phyloP scores from a whole-genome alignment of 1,140 invertebrate species.

The Ips nitidus region DNA sequence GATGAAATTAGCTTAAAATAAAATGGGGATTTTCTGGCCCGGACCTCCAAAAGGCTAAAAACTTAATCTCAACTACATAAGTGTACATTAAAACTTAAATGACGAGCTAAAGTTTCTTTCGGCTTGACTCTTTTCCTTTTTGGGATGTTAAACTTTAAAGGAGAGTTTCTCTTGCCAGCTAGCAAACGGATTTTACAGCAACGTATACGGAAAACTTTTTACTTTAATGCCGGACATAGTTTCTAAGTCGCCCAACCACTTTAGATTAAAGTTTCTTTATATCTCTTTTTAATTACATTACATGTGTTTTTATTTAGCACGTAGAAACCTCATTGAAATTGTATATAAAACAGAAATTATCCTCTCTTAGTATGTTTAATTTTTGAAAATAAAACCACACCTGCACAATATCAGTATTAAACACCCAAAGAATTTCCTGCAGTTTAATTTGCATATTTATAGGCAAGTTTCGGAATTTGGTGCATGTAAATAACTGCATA shows the following conservation, averaged over 20 bases:
- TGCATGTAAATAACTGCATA: slow-evolving; percentile 1
- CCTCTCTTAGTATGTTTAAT: too few species aligned
- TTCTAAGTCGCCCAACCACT: not conserved
- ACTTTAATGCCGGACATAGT: slow-evolving; percentile 8
- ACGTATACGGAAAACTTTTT: slow-evolving; percentile 1
- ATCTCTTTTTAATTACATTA: not conserved
- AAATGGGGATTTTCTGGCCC: not conserved
- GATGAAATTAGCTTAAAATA: too few species aligned
- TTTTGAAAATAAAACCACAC: too few species aligned
- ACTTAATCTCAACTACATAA: slow-evolving; percentile 14
- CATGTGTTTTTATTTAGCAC: not conserved
- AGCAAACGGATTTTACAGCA: slow-evolving; percentile 10
- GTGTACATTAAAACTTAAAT: slow-evolving; percentile 10
- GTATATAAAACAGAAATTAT: not conserved
- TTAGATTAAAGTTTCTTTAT: not conserved
- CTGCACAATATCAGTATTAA: not conserved
- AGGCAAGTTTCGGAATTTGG: not conserved
- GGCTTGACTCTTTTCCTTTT: slow-evolving; percentile 8
- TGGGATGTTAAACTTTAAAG: slow-evolving; percentile 1
- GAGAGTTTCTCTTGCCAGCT: not conserved
- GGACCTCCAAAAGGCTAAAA: slow-evolving; percentile 1
- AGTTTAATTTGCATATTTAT: slow-evolving; percentile 6
- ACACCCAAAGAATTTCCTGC: not conserved
- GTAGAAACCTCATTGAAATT: not conserved
- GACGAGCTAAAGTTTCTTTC: slow-evolving; percentile 11